A percentile compares a stretch with the other conserved stretches of the same genome.
These are phyloP conservation scores for Drosophila trichaetosa DNA, from an alignment of 2,888 invertebrate species.

Conservation along the genomic window DNA sequence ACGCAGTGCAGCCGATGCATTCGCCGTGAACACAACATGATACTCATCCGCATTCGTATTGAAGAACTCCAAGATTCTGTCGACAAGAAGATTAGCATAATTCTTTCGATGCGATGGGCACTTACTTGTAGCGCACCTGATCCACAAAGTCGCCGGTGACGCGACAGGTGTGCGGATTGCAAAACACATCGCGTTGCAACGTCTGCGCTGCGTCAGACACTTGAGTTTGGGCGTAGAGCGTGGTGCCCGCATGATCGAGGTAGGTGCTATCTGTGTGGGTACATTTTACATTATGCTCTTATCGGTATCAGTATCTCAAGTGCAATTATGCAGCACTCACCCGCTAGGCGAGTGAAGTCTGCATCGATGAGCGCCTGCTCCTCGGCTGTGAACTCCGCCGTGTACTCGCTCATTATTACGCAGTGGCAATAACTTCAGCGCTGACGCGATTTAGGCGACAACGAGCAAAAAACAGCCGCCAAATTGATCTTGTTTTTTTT, in stretches of 20 bases:
- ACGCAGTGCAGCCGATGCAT: slow-evolving; percentile 95
- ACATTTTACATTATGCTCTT: slow-evolving; percentile 19
- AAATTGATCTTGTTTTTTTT: slow-evolving; percentile 16
- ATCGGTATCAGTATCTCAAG: neutral
- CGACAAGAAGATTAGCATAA: neutral
- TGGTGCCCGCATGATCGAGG: slow-evolving; percentile 95
- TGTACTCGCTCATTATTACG: slow-evolving; percentile 41
- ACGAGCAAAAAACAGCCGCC: slow-evolving; percentile 18
- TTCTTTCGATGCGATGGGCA: too few species aligned
- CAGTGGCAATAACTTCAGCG: neutral
- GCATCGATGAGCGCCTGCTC: slow-evolving; percentile 65
- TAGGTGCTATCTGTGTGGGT: slow-evolving; percentile 88
- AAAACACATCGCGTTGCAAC: slow-evolving; percentile 90
- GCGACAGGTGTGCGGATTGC: slow-evolving; percentile 96
- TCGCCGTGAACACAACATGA: slow-evolving; percentile 96
- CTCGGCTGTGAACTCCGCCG: slow-evolving; percentile 58
- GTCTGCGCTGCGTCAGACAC: slow-evolving; percentile 88
- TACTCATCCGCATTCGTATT: slow-evolving; percentile 92
- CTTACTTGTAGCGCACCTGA: slow-evolving; percentile 90
- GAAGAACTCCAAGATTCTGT: slow-evolving; percentile 93
- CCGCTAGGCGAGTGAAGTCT: slow-evolving; percentile 74
- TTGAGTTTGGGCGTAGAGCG: slow-evolving; percentile 92
- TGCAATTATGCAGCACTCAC: slow-evolving; percentile 55
- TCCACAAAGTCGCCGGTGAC: slow-evolving; percentile 93
- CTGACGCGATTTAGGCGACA: slow-evolving; percentile 17